Evolutionary conservation across 1,140 invertebrate species (phyloP).

Genomic region (Pseudobourletiella spinata): DNA sequence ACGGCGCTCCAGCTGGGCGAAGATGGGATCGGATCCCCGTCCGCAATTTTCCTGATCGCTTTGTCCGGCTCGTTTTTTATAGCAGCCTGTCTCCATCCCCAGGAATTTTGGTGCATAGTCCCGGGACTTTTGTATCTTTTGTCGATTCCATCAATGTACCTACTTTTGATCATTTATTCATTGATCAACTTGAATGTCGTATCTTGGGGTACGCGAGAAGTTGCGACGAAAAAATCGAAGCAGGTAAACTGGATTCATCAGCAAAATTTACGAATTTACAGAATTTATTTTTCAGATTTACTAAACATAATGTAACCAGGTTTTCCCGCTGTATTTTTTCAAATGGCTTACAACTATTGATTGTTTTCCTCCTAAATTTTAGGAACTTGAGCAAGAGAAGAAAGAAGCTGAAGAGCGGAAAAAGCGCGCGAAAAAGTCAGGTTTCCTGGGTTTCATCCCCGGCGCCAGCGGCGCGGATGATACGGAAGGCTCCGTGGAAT

Average conservation of each 20-base stretch:
- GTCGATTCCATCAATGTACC: slow-evolving; percentile 96
- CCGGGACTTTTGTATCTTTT: slow-evolving; percentile 89
- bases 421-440: slow-evolving; percentile 71
- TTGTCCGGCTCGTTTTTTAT: slow-evolving; percentile 88
- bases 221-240: slow-evolving; percentile 90
- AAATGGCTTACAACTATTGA: too few species aligned
- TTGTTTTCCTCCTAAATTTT: too few species aligned
- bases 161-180: slow-evolving; percentile 92
- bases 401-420: slow-evolving; percentile 76
- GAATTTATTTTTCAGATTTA: too few species aligned
- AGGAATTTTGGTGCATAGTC: slow-evolving; percentile 96
- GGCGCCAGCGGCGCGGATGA: slow-evolving; percentile 59
- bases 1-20: slow-evolving; percentile 91
- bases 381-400: slow-evolving; percentile 81
- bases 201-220: slow-evolving; percentile 96
- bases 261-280: too few species aligned
- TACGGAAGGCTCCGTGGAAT: slow-evolving; percentile 82
- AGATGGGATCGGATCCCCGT: slow-evolving; percentile 87
- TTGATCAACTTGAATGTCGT: slow-evolving; percentile 97
- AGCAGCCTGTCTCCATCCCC: slow-evolving; percentile 93
- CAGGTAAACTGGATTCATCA: too few species aligned
- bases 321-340: too few species aligned
- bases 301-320: too few species aligned
- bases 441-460: slow-evolving; percentile 69
- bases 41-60: slow-evolving; percentile 93